Evolutionary conservation across 2,797 vertebrate species (phyloP).

Genomic region (Okamejei kenojei): DNA sequence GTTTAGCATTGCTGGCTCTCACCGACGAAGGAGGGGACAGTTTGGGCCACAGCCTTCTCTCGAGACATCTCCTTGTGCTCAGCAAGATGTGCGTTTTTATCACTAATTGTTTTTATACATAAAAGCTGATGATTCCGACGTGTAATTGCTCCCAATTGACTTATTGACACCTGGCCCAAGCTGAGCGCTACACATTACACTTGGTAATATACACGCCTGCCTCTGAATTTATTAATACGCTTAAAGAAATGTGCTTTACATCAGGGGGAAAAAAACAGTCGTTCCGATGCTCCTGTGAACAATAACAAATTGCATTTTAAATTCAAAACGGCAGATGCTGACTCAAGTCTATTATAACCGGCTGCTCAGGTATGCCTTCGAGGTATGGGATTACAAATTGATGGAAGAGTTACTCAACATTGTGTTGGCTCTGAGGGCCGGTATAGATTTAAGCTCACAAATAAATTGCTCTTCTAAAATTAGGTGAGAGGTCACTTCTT

Average conservation of each 20-base stretch:
- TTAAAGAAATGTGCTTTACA: background rate
- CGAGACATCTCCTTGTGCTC: background rate
- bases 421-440: background rate
- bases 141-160: background rate
- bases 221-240: background rate
- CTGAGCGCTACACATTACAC: background rate
- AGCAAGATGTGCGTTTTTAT: background rate
- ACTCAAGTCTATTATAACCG: background rate
- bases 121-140: no score
- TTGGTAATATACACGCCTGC: background rate
- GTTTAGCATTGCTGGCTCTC: background rate
- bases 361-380: background rate
- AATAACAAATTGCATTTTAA: background rate
- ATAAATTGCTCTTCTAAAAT: slow-evolving; percentile 16
- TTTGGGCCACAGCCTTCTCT: background rate
- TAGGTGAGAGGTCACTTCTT: slow-evolving; percentile 8
- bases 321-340: slow-evolving; percentile 11
- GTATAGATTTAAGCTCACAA: slow-evolving; percentile 7
- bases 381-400: slow-evolving; percentile 29
- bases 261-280: background rate
- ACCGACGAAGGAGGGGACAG: no score
- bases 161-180: background rate
- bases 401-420: background rate
- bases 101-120: background rate
- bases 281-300: slow-evolving; percentile 2